Base-by-base conservation (phyloP, 2,113 vertebrate genomes). In the Chionomys nivalis region DNA sequence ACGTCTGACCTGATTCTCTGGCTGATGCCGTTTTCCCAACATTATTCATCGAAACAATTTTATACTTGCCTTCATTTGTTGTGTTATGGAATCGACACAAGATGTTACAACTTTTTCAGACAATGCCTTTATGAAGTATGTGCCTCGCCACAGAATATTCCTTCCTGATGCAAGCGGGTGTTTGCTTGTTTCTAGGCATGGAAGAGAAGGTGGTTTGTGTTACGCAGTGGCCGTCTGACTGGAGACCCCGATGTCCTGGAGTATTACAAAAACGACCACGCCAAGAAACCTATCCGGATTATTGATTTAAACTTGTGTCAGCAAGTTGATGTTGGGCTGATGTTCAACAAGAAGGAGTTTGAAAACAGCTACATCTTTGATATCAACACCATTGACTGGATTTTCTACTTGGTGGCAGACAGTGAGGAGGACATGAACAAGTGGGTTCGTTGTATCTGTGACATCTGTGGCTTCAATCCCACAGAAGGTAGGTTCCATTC, bases 361-460 rank as follows among this genome's bases (percentile, higher is more conserved):
- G 99, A 99, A 98, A 99, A 99, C 98, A 99, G 99, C 98, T 99
- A 99, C 97, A 99, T 99, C 98, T 99, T 99, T 95, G 99, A 99
- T 98, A 99, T 99, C 98, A 99, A 99, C 99, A 99, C 99, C 96
- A 99, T 99, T 87, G 99, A 99, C 98, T 99, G 99, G 75, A 98
- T 99, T 97, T 99, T 99, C 98, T 99, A 99, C 98, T 98, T 99
- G 98, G 99, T 99, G 96, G 99, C 99, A 47, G 99, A 99, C 98
- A 99, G 99, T 0, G 99, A 99, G 97, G 99, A 99, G 96, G 99
- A 99, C 97, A 99, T 99, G 99, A 99, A 99, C 98, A 99, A 99
- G 99, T 99, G 99, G 99, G 99, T 99, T 93, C 99, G 99, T 96
- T 99, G 99, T 98, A 99, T 99, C 98, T 99, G 99, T 89, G 99